Percentiles rank a stretch among this genome's conserved stretches.
Conservation (phyloP, 1,140 invertebrate species). For the Aphelenchoides fujianensis region DNA sequence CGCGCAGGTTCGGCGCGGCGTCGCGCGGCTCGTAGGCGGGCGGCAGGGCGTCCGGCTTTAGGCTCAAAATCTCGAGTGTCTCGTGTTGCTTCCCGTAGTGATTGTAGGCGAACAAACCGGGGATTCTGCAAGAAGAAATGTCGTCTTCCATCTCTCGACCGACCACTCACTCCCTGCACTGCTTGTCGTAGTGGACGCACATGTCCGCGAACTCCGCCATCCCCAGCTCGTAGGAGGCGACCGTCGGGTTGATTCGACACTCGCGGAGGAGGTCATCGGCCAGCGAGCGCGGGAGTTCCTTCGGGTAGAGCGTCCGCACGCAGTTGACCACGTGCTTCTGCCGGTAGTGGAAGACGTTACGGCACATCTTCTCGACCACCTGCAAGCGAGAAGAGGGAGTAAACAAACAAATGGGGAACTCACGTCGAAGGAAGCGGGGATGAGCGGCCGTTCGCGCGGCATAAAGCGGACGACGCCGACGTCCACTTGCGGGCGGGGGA, state of each 20-base stretch:
- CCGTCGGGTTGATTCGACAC: slow-evolving; percentile 73
- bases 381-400: too few relatives aligned
- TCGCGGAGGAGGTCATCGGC: slow-evolving; percentile 71
- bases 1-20: not conserved
- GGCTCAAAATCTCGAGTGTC: slow-evolving; percentile 35
- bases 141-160: not conserved
- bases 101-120: slow-evolving; percentile 50
- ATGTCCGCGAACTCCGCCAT: slow-evolving; percentile 77
- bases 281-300: slow-evolving; percentile 70
- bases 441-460: slow-evolving; percentile 75
- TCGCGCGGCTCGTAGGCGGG: slow-evolving; percentile 13
- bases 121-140: slow-evolving; percentile 43
- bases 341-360: slow-evolving; percentile 80
- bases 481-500: slow-evolving; percentile 71
- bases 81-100: slow-evolving; percentile 30
- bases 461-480: slow-evolving; percentile 85
- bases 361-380: slow-evolving; percentile 82
- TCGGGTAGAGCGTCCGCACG: slow-evolving; percentile 71
- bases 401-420: too few relatives aligned
- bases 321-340: slow-evolving; percentile 77
- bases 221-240: slow-evolving; percentile 71
- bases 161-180: slow-evolving; percentile 51
- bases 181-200: slow-evolving; percentile 72
- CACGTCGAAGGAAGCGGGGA: slow-evolving; percentile 62
- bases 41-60: slow-evolving; percentile 39